Evolutionary conservation across 2,797 vertebrate genomes (phyloP).

Genomic region (Neostethus bicornis): DNA sequence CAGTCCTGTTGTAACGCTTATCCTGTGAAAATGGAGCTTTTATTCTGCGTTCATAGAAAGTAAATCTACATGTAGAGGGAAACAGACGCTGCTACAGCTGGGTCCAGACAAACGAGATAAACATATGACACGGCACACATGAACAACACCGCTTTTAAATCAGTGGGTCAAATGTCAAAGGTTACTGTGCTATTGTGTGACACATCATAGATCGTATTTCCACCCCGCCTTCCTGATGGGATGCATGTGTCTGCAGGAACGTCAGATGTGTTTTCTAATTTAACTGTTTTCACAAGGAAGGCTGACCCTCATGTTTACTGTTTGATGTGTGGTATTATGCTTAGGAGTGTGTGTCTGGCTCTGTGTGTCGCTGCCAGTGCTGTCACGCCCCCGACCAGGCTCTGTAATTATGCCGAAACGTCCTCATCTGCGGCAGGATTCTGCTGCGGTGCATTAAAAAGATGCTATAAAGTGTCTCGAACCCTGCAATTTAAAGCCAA

Average conservation of each 20-base stretch:
- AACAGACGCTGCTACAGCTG: conserved; percentile 55
- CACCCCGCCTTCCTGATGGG: not conserved
- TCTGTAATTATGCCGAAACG: conserved; percentile 63
- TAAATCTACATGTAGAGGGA: conserved; percentile 32
- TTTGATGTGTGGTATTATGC: conserved; percentile 30
- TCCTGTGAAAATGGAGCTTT: too few relatives aligned
- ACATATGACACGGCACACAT: conserved; percentile 33
- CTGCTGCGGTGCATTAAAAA: conserved; percentile 29
- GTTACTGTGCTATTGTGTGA: conserved; percentile 49
- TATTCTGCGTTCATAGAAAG: conserved; percentile 26
- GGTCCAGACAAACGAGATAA: conserved; percentile 33
- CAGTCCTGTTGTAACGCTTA: too few relatives aligned
- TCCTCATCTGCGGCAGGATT: conserved; percentile 31
- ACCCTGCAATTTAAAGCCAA: conserved; percentile 19
- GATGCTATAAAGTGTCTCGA: conserved; percentile 22
- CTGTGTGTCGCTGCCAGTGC: conserved; percentile 34
- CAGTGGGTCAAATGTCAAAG: conserved; percentile 55
- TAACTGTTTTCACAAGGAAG: conserved; percentile 35
- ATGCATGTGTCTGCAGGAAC: conserved; percentile 6
- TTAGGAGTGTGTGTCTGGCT: conserved; percentile 28
- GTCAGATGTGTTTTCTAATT: conserved; percentile 8
- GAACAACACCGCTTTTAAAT: conserved; percentile 36
- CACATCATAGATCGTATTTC: conserved; percentile 67
- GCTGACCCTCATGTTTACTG: conserved; percentile 33
- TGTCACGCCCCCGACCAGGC: conserved; percentile 41